Evolutionary conservation across 2,113 vertebrate genomes (phyloP).

Genomic region (Vanacampus margaritifer): DNA sequence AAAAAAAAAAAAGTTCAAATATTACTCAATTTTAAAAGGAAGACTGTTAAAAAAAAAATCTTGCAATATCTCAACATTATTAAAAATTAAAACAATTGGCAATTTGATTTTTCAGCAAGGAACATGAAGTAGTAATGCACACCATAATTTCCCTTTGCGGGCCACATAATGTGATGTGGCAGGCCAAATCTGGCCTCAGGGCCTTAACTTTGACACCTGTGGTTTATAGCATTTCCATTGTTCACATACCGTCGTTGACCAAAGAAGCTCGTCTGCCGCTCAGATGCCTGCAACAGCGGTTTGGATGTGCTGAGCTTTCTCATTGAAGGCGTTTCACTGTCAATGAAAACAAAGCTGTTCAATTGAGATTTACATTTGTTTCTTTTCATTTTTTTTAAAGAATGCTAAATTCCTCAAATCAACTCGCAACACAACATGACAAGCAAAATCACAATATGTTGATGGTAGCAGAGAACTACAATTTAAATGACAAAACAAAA

Average conservation of each 20-base stretch:
- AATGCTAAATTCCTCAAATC: neutral
- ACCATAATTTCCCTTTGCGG: too few relatives aligned
- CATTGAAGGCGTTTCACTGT: constrained; percentile 80
- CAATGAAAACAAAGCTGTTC: constrained; percentile 21
- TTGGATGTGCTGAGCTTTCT: constrained; percentile 82
- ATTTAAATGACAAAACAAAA: neutral
- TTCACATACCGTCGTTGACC: constrained; percentile 76
- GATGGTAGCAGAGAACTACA: neutral
- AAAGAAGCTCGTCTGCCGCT: constrained; percentile 86
- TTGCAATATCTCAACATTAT: too few relatives aligned
- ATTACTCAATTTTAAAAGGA: too few relatives aligned
- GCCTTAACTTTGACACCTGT: too few relatives aligned
- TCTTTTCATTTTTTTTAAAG: neutral
- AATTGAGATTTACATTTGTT: neutral
- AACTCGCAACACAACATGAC: neutral
- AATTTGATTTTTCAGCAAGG: too few relatives aligned
- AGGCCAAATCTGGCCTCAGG: too few relatives aligned
- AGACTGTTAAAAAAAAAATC: too few relatives aligned
- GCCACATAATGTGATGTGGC: too few relatives aligned
- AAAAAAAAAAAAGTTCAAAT: too few relatives aligned
- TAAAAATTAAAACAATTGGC: too few relatives aligned
- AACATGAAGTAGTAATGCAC: too few relatives aligned
- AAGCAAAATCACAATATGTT: neutral
- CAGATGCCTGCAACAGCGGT: constrained; percentile 76
- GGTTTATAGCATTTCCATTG: neutral